Percentiles rank a stretch among this genome's conserved stretches.
phyloP scores from a whole-genome alignment of 1,140 invertebrate genomes.

The Periplaneta americana region DNA sequence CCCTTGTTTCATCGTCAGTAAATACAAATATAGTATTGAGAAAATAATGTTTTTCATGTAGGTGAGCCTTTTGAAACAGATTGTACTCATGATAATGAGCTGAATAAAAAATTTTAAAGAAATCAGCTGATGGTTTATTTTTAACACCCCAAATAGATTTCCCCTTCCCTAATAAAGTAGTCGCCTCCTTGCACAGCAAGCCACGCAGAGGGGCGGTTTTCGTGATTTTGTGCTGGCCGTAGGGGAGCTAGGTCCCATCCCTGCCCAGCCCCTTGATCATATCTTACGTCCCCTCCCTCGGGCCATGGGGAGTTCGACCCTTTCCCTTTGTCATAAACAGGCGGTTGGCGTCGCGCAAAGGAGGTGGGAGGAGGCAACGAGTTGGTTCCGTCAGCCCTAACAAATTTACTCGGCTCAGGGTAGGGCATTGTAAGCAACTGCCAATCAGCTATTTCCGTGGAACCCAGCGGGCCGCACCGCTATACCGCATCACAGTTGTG shows the following conservation, averaged over 20 bases:
- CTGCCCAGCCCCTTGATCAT: neutral
- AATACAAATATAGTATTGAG: too few species aligned
- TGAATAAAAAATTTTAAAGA: neutral
- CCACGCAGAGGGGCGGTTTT: neutral
- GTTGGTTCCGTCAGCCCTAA: constrained; percentile 1
- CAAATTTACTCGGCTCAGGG: constrained; percentile 11
- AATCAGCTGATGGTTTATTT: neutral
- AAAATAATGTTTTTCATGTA: too few species aligned
- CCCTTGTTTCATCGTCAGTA: too few species aligned
- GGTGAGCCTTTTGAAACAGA: too few species aligned
- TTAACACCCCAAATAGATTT: neutral
- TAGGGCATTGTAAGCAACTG: constrained; percentile 20
- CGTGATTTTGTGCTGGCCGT: neutral
- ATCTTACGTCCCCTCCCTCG: constrained; percentile 1
- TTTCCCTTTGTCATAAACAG: constrained; percentile 12
- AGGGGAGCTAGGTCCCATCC: neutral
- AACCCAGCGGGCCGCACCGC: constrained; percentile 24
- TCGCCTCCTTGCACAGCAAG: neutral
- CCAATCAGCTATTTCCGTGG: constrained; percentile 26
- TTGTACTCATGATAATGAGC: too few species aligned
- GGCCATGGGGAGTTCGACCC: constrained; percentile 5
- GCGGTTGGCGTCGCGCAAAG: constrained; percentile 14
- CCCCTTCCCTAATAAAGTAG: neutral
- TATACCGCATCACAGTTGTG: constrained; percentile 13
- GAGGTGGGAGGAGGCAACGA: constrained; percentile 17